Evolutionary conservation across 2,113 vertebrate species (phyloP).

Genomic region (Seriola aureovittata): DNA sequence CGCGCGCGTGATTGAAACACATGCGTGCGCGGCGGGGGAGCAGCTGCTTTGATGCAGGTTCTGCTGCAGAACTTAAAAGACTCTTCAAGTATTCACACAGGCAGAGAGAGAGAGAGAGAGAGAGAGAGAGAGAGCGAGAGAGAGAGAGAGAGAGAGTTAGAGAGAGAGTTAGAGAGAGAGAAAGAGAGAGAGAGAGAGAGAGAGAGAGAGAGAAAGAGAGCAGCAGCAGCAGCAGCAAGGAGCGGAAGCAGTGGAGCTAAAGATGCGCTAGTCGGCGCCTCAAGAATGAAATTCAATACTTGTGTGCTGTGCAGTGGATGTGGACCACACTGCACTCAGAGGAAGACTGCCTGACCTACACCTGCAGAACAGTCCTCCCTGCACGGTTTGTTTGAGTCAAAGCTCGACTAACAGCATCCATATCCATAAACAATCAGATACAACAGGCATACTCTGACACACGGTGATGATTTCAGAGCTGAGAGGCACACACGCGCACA

Average conservation of each 20-base stretch:
- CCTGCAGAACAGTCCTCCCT: conserved; percentile 18
- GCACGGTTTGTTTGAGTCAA: conserved; percentile 13
- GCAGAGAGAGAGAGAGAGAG: no score
- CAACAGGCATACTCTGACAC: not conserved
- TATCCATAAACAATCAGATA: not conserved
- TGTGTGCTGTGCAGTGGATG: not conserved
- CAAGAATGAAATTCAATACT: conserved; percentile 60
- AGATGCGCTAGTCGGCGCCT: conserved; percentile 77
- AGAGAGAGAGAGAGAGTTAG: no score
- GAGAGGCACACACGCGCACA: not conserved
- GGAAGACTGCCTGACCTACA: conserved; percentile 3
- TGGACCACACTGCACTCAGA: conserved; percentile 17
- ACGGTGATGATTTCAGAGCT: not conserved
- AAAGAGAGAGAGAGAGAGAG: no score
- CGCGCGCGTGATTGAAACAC: not conserved
- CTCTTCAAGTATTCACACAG: not conserved
- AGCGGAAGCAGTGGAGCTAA: conserved; percentile 49
- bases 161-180: no score
- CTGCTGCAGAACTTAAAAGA: conserved; percentile 38
- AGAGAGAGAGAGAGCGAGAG: no score
- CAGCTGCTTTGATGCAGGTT: not conserved
- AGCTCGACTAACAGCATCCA: not conserved
- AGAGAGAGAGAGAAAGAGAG: no score
- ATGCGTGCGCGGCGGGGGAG: not conserved
- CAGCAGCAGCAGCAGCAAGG: not conserved